Evolutionary conservation across 2,113 vertebrate species (phyloP).

Genomic region (Bubo scandiacus): DNA sequence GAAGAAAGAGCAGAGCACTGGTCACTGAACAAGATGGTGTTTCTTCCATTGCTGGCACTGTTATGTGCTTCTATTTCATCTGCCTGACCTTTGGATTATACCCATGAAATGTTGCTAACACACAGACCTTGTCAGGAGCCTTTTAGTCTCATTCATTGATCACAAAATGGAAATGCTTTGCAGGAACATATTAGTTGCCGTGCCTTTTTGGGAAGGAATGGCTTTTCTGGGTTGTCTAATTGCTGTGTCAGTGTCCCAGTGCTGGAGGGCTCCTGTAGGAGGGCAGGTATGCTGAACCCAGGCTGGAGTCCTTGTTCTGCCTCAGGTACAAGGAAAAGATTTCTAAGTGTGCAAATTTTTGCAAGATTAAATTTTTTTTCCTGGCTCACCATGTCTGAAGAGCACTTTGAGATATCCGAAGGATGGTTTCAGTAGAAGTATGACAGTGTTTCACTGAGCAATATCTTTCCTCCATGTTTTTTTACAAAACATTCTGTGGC

Average conservation of each 20-base stretch:
- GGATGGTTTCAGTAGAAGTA: not conserved
- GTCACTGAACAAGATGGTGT: fast-evolving
- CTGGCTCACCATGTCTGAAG: not conserved
- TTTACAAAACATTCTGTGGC: not conserved
- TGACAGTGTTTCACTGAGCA: not conserved
- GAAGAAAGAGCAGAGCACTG: not conserved
- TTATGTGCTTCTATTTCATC: not conserved
- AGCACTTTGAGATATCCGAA: not conserved
- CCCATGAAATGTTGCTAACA: not conserved
- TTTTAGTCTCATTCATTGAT: not conserved
- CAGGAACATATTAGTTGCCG: not conserved
- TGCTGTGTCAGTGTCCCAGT: not conserved
- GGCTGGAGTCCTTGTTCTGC: not conserved
- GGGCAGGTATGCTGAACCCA: not conserved
- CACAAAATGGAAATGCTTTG: not conserved
- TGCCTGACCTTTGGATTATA: not conserved
- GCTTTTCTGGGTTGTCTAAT: not conserved
- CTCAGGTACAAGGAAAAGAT: not conserved
- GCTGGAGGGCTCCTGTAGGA: not conserved
- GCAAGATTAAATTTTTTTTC: not conserved
- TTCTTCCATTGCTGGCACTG: not conserved
- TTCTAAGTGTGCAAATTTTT: not conserved
- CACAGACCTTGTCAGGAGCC: not conserved
- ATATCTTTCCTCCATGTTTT: not conserved
- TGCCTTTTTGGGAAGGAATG: not conserved